phyloP scores from a whole-genome alignment of 2,113 vertebrate species.

The Machaerirhynchus nigripectus region DNA sequence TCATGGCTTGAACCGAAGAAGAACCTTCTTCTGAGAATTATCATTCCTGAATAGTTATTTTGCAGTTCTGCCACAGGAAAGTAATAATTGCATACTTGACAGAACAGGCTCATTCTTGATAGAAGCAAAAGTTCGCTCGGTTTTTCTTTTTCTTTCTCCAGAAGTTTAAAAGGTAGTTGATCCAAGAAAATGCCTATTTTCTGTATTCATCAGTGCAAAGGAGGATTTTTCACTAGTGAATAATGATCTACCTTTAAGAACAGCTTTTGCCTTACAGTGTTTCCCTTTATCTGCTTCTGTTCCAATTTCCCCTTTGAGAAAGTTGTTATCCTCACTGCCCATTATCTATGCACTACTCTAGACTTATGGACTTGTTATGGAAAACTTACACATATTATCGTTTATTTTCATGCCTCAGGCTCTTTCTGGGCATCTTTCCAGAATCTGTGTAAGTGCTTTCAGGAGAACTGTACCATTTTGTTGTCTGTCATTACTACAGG shows the following conservation, averaged over 20 bases:
- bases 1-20: background rate
- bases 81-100: background rate
- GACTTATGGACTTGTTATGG: background rate
- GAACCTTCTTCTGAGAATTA: background rate
- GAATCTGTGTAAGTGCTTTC: background rate
- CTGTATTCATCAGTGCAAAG: background rate
- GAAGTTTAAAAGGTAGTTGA: background rate
- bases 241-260: background rate
- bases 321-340: background rate
- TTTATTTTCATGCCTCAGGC: background rate
- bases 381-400: background rate
- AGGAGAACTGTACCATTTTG: conserved; percentile 7
- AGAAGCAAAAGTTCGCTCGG: background rate
- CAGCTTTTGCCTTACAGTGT: background rate
- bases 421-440: conserved; percentile 33
- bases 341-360: background rate
- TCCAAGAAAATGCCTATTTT: background rate
- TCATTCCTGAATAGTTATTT: background rate
- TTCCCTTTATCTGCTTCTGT: background rate
- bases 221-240: background rate
- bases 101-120: background rate
- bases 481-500: conserved; percentile 19
- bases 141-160: background rate
- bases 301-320: background rate
- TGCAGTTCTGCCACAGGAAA: background rate